Evolutionary conservation across 2,888 invertebrate genomes (phyloP), one percentile per base, ranked within the genome.

Genomic region (Octodonta nipae): DNA sequence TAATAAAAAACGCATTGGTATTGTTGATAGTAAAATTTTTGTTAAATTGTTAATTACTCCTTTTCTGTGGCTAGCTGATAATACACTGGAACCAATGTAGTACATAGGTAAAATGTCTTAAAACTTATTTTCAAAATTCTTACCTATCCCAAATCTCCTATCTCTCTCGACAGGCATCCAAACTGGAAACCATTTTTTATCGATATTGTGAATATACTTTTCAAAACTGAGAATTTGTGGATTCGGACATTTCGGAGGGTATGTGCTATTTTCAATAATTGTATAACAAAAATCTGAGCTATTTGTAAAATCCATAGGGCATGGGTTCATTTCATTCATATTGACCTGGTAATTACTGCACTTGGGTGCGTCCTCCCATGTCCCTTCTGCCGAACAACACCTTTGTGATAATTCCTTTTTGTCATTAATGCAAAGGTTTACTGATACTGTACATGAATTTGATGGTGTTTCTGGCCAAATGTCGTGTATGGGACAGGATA

Each of bases 161-260:
- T 41, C 30, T 32, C 46, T 36, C 16, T 26, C 13, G 2, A 51
- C 39, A 6, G 52, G 52, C 42, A 52, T 44, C 52, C 52, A 52
- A 27, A 51, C 35, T 1, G 48, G 44, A 17, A 37, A 24, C 3
- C 16, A 6, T 13, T 25, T n/a, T n/a, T 15, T 6, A 13, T 34
- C 24, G 7, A 41, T 20, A 7, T 28, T 12, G 8, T 40, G 28
- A 7, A 39, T 15, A 35, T 49, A 50, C 16, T 34, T 26, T 13
- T 34, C 34, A 38, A 47, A 51, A 6, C 37, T 28, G 10, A 49
- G 14, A 5, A 30, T 37, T 25, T 42, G 45, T 14, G 36, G 34
- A 24, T 44, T 49, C 1, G 47, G 47, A 38, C 51, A 49, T 13
- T 37, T 15, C 5, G 43, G 41, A 13, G 50, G 49, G 34, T 39